Conservation (phyloP, 1,140 invertebrate species). For the Drosophila erecta region DNA sequence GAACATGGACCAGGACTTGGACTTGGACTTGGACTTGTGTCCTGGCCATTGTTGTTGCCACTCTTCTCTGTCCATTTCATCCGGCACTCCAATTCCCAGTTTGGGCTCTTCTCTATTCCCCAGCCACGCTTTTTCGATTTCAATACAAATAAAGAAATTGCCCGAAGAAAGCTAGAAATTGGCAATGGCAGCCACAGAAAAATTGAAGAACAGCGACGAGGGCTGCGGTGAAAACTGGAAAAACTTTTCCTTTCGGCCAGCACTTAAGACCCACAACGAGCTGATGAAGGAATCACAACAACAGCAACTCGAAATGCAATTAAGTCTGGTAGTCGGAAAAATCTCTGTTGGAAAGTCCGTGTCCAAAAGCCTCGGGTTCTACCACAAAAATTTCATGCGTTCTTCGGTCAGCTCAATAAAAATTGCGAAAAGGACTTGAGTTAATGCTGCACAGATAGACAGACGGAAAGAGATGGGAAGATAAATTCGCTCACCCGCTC, state of each 20-base stretch:
- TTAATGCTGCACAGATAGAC: conserved; percentile 56
- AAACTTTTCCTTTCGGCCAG: conserved; percentile 78
- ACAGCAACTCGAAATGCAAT: conserved; percentile 74
- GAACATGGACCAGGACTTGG: conserved; percentile 11
- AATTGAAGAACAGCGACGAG: conserved; percentile 7
- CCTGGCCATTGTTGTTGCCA: conserved; percentile 52
- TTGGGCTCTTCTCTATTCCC: conserved; percentile 51
- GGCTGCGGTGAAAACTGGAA: conserved; percentile 15
- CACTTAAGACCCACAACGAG: conserved; percentile 58
- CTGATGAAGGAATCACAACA: conserved; percentile 15
- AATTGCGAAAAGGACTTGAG: conserved; percentile 71
- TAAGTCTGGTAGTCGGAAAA: conserved; percentile 58
- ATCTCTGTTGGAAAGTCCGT: conserved; percentile 57
- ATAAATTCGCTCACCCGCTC: conserved; percentile 3
- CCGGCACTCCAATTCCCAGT: conserved; percentile 2
- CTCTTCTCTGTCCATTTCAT: conserved; percentile 1
- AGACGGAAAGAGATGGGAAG: background rate
- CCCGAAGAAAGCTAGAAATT: conserved; percentile 63
- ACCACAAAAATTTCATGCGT: conserved; percentile 77
- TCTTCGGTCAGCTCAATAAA: conserved; percentile 72
- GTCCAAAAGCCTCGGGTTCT: conserved; percentile 3
- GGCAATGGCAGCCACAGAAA: conserved; percentile 71
- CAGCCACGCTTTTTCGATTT: conserved; percentile 77
- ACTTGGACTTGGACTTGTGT: conserved; percentile 14
- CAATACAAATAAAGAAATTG: conserved; percentile 68